Percentiles rank a stretch among this genome's conserved stretches.
Evolutionary conservation across 2,797 vertebrate species (phyloP).

Genomic region (Botia almorhae): DNA sequence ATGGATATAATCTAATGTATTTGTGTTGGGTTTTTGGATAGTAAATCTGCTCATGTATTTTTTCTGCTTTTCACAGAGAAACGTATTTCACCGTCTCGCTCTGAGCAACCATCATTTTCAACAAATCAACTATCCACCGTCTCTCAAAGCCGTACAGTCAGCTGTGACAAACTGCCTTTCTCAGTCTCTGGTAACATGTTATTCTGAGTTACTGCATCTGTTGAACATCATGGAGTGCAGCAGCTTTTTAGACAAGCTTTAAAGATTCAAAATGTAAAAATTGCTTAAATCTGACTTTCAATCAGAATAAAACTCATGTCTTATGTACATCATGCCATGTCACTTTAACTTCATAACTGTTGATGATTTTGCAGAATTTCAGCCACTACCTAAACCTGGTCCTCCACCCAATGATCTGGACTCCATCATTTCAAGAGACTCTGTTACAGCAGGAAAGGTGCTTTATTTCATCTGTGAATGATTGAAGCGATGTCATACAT

Average conservation of each 20-base stretch:
- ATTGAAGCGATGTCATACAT: no score
- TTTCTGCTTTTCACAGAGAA: slow-evolving; percentile 27
- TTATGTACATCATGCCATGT: no score
- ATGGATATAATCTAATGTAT: not conserved
- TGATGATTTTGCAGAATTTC: slow-evolving; percentile 35
- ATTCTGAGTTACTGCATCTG: not conserved
- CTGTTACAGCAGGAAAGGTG: slow-evolving; percentile 48
- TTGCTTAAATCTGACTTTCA: not conserved
- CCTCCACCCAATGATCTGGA: slow-evolving; percentile 56
- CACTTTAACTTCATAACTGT: not conserved
- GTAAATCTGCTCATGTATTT: slow-evolving; percentile 13
- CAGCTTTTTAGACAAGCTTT: no score
- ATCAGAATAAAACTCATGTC: not conserved
- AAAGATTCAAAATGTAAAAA: no score
- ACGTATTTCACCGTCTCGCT: slow-evolving; percentile 3
- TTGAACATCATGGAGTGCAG: not conserved
- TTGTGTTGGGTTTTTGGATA: not conserved
- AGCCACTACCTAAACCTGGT: slow-evolving; percentile 57
- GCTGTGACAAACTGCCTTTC: not conserved
- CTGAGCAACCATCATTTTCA: not conserved
- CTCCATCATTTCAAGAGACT: not conserved
- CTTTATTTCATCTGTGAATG: not conserved
- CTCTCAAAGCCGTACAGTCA: not conserved
- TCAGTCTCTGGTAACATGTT: slow-evolving; percentile 24
- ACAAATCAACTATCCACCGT: not conserved